A percentile compares a stretch with the other conserved stretches of the same genome.
Evolutionary conservation across 2,113 vertebrate genomes (phyloP).

Genomic region (Odocoileus virginianus): DNA sequence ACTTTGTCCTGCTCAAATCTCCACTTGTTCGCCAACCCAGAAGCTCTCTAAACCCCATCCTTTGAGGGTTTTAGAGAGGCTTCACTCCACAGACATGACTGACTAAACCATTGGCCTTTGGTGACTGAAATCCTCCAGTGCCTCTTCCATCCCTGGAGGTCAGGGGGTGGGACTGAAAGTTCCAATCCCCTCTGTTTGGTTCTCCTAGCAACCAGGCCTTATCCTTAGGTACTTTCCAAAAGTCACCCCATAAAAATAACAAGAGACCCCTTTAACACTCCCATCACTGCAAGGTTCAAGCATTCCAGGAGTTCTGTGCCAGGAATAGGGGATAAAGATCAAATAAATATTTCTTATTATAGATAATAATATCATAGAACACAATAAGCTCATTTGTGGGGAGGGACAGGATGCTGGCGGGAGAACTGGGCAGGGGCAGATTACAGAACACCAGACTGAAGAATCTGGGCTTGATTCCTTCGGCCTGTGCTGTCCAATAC

Average conservation of each 20-base stretch:
- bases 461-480: background rate
- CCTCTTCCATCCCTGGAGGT: background rate
- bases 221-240: background rate
- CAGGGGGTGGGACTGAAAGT: background rate
- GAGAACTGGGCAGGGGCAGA: background rate
- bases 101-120: background rate
- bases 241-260: background rate
- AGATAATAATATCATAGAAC: background rate
- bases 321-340: background rate
- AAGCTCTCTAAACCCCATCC: background rate
- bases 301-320: background rate
- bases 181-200: background rate
- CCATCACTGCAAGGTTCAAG: too few species aligned
- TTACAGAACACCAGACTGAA: background rate
- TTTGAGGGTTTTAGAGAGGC: background rate
- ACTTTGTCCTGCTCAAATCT: background rate
- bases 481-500: background rate
- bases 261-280: background rate
- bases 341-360: background rate
- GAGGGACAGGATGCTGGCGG: background rate
- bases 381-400: background rate
- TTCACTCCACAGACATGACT: background rate
- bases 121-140: rapidly evolving
- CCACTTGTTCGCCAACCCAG: background rate
- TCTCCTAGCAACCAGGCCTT: background rate